Evolutionary conservation across 2,797 vertebrate genomes (phyloP), one percentile per base, ranked within the genome.

Genomic region (Anisognathus igniventris): DNA sequence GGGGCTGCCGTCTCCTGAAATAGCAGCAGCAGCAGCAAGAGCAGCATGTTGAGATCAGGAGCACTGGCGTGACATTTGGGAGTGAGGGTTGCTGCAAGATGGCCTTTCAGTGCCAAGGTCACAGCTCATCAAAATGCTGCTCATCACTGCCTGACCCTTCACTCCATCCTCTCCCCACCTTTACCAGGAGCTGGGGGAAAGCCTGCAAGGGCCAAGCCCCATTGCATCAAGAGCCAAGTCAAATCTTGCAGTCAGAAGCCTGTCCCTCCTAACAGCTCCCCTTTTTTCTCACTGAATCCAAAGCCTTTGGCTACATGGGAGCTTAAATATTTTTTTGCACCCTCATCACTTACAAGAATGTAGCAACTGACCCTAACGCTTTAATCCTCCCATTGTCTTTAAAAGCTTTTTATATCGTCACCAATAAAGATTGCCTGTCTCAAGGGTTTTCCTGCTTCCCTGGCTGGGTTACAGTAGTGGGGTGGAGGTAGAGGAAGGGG

Each of bases 321-420:
- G 65, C 56, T 94, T 93, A 91, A 91, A 82, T 77, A 54, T 85
- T 95, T 93, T 90, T 50, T 78, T 95, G 89, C 84, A 75, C 65
- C 48, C 86, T 71, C 64, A 76, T 91, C 87, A 74, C 37, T 95
- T 90, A 87, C 72, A 90, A 89, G 72, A 88, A 76, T 8, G 11
- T 58, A 73, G 54, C 0, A 4, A 71, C 71, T 78, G 80, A 64
- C 42, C 76, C 57, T 91, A 66, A 81, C 6, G 27, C 53, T 92
- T 96, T 95, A 96, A 96, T 85, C 72, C 57, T 91, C 75, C 76
- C 31, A 57, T 95, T 96, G 95, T 96, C 93, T 93, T 95, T 88
- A 60, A 92, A 94, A 94, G 71, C 45, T 91, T 95, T 93, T 88
- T 73, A 64, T 90, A 79, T 79, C 8, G 22, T 95, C 90, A 94